Evolutionary conservation across 1,140 invertebrate genomes (phyloP).

Genomic region (Danaus plexippus): DNA sequence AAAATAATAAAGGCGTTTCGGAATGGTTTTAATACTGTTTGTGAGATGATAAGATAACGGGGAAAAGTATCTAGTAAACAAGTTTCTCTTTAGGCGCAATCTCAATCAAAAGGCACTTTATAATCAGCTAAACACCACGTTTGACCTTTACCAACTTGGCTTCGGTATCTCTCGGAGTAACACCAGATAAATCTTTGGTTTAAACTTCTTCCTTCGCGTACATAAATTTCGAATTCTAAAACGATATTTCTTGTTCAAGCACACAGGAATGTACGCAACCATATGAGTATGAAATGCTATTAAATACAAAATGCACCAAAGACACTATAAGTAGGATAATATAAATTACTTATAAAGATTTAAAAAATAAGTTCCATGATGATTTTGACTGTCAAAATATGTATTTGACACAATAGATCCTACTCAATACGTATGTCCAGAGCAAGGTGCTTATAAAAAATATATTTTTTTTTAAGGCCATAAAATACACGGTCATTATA

Average conservation of each 20-base stretch:
- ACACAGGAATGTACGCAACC: constrained; percentile 37
- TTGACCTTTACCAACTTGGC: constrained; percentile 47
- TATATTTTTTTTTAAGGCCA: too few relatives aligned
- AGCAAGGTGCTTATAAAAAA: too few relatives aligned
- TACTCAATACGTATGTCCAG: too few relatives aligned
- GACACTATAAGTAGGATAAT: too few relatives aligned
- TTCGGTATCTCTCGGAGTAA: constrained; percentile 37
- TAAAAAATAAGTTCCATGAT: too few relatives aligned
- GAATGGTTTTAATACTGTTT: too few relatives aligned
- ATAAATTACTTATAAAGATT: too few relatives aligned
- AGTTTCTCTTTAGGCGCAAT: constrained; percentile 28
- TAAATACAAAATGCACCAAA: too few relatives aligned
- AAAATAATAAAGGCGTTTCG: too few relatives aligned
- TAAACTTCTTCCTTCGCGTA: constrained; percentile 41
- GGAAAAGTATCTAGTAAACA: constrained; percentile 26
- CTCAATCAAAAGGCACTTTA: constrained; percentile 45
- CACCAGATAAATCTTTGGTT: constrained; percentile 54
- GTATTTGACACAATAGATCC: too few relatives aligned
- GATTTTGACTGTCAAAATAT: too few relatives aligned
- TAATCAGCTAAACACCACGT: constrained; percentile 44
- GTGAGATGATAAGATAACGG: too few relatives aligned
- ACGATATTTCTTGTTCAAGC: constrained; percentile 38
- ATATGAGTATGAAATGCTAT: constrained; percentile 3
- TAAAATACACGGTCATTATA: constrained; percentile 47
- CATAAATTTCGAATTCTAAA: constrained; percentile 55